Evolutionary conservation across 1,140 invertebrate genomes (phyloP), one percentile per base, ranked within the genome.

Genomic region (Drosophila elegans): DNA sequence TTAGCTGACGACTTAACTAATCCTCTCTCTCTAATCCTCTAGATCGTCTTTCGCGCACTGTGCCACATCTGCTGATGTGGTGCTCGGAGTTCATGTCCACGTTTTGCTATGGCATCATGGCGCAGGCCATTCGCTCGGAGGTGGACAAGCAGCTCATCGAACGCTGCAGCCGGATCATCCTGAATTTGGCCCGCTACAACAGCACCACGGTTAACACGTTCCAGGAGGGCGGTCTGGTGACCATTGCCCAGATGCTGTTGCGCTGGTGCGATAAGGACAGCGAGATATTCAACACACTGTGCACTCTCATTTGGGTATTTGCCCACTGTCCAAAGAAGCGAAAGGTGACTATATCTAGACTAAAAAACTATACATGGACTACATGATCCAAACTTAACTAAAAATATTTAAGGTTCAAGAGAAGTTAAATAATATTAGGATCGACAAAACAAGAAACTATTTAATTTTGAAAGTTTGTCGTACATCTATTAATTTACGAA

Each of bases 221-320:
- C 60, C 85, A 92, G 45, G 86, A 91, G 53, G 62, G 74, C 21
- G 91, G 91, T 0, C 54, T 92, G 5, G 88, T 91, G 2, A 92
- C 92, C 11, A 81, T 92, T 27, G 91, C 92, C 16, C 92, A 92
- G 56, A 92, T 94, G 80, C 93, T 95, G 93, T 82, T 93, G 78
- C 93, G 94, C 39, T 95, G 94, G 92, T 95, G 94, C 79, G 95
- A 95, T 63, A 95, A 95, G 69, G 94, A 95, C 71, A 93, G 93
- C 12, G 92, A 93, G 16, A 83, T 95, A 36, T 95, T 95, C 60
- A 93, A 94, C 59, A 93, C 94, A 13, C 80, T 95, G 7, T 94
- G 94, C 41, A 95, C 95, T 0, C 93, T 95, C 13, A 82, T 95
- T 29, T 95, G 95, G 95, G 86, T 95, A 12, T 95, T 95, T 84